A percentile compares a stretch with the other conserved stretches of the same genome.
phyloP scores from a whole-genome alignment of 2,113 vertebrate species.

The Dromiciops gliroides region DNA sequence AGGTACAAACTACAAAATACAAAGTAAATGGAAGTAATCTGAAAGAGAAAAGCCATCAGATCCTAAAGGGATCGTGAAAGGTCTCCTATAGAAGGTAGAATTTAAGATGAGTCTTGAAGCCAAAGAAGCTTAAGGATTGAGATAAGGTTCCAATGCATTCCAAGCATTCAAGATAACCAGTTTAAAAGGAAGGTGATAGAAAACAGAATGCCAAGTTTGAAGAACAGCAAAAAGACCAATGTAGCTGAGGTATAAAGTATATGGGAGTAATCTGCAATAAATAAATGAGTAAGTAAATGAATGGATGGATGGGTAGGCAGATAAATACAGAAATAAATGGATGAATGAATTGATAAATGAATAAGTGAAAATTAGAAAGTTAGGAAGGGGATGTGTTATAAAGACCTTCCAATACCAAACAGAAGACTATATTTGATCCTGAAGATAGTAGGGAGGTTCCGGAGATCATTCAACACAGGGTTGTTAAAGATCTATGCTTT shows the following conservation, averaged over 20 bases:
- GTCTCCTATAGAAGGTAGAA: background rate
- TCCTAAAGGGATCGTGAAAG: background rate
- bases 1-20: background rate
- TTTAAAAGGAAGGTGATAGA: background rate
- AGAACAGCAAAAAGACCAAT: background rate
- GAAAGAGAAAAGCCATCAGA: background rate
- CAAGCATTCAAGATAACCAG: background rate
- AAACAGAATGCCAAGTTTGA: background rate
- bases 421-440: background rate
- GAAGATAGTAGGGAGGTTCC: background rate
- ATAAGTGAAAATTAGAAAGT: background rate
- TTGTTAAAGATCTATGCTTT: background rate
- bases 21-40: background rate
- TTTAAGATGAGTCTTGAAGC: background rate
- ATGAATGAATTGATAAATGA: too few relatives aligned
- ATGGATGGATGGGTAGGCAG: too few relatives aligned
- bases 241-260: background rate
- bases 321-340: too few relatives aligned
- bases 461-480: background rate
- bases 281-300: too few relatives aligned
- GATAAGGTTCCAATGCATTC: background rate
- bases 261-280: background rate
- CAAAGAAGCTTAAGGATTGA: too few relatives aligned
- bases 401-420: background rate
- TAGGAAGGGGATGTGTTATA: background rate